Evolutionary conservation across 2,888 invertebrate species (phyloP), one percentile per base, ranked within the genome.

Genomic region (Punctoribates punctum): DNA sequence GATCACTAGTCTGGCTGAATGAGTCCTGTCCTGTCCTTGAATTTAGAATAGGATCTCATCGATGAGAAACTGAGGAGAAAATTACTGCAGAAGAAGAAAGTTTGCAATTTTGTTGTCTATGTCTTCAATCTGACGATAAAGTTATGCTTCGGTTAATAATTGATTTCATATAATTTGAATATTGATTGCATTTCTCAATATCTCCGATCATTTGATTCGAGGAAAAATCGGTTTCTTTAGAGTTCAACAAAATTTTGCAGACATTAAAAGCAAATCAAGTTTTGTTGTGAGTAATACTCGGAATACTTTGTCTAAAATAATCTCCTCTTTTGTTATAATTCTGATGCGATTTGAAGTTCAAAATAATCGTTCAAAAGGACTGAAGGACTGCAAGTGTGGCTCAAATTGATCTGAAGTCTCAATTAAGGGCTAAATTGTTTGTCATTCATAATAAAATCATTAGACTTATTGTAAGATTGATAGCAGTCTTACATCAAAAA

Each of bases 31-130:
- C 60, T 23, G 60, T 20, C 67, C 67, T 67, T 67, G 67, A 67
- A n/a, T n/a, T n/a, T n/a, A n/a, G 67, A 67, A 67, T 67, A 67
- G 67, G 67, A 67, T 67, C 67, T 67, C n/a, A 11, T 17, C 42
- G 42, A 42, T 42, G 42, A 42, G 42, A 38, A 67, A 67, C 6
- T 67, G 42, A n/a, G 34, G 42, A 67, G 67, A 67, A 67, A 67
- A 67, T 60, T 60, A 20, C 42, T n/a, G 23, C 34, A 34, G 23
- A 9, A 65, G 11, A 34, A 1, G 23, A 3, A n/a, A 29, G 65
- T 13, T 27, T 65, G 27, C 65, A 27, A 27, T 65, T 65, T 25
- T 65, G 29, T 62, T 62, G 29, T 51, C 51, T 29, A 62, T 62
- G 62, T 27, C 62, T 62, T 20, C 27, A 62, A 17, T 6, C 27